phyloP scores from a whole-genome alignment of 2,113 vertebrate genomes.

The Cisticola juncidis region DNA sequence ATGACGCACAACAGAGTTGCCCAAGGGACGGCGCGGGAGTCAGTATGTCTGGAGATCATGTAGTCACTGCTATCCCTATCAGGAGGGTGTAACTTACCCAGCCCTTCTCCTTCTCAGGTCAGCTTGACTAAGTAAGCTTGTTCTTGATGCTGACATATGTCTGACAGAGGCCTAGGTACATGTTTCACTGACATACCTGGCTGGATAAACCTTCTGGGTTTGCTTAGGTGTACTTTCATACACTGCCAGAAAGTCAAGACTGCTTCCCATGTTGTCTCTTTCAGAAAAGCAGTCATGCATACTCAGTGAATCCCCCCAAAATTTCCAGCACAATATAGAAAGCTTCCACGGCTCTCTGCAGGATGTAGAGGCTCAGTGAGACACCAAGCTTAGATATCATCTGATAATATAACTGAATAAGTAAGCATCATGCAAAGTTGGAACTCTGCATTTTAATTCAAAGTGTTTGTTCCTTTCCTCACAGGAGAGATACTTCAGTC shows the following conservation, averaged over 20 bases:
- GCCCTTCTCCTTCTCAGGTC: neutral
- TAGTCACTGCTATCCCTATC: neutral
- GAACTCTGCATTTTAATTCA: neutral
- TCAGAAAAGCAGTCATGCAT: neutral
- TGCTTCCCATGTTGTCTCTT: neutral
- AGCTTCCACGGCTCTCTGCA: neutral
- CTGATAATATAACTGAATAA: neutral
- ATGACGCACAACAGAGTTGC: conserved; percentile 9
- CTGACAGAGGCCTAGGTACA: neutral
- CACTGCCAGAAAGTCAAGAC: neutral
- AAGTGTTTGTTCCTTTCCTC: neutral
- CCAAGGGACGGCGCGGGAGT: neutral
- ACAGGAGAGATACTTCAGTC: neutral
- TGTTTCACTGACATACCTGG: neutral
- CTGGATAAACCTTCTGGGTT: neutral
- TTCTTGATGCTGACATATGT: neutral
- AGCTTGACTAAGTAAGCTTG: neutral
- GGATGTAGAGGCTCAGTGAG: neutral
- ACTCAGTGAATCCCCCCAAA: neutral
- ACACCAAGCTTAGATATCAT: neutral
- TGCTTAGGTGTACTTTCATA: neutral
- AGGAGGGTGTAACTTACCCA: conserved; percentile 17
- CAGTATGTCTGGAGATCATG: conserved; percentile 2
- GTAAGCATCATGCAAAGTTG: neutral
- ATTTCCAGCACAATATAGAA: neutral